Base-by-base conservation (phyloP, 1,140 invertebrate species). In the Armadillidium nasatum region DNA sequence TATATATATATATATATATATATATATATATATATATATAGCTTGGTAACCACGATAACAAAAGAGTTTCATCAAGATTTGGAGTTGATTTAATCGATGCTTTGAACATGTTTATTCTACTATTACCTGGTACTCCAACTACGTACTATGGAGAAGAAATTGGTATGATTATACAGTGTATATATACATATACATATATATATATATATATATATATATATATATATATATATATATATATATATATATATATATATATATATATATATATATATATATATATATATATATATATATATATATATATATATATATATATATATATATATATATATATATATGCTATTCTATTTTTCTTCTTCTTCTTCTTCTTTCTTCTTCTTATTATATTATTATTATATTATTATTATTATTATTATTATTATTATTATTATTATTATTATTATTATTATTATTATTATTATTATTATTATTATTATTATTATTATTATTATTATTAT, bases 71-170 rank as follows among this genome's bases (percentile, higher is more conserved):
- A 0, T 84, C 85, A 6, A 84, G 90, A 44, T 87, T 91, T 78
- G 88, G 88, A 10, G 78, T 81, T 0, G 85, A 88, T 44, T 83
- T 89, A 69, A 87, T 89, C 0, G 90, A 92, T 82, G 86, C 86
- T 0, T 83, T 91, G n/a, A 89, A 90, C 79, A 89, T 91, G 84
- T 84, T 94, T 43, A 86, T 88, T 2, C 83, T 91, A 50, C 80
- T 92, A 0, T 82, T 94, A 19, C 91, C 91, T 10, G 93, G 92
- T 0, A 88, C 91, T 11, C 86, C 89, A 0, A 87, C 93, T 0
- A 89, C 89, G 73, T 94, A 94, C 83, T 90, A 93, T 84, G 93
- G 92, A 7, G 93, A 94, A 83, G 93, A 94, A 84, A 76, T 76
- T 7, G 75, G 75, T 71, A n/a, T 23, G 71, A 74, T 50, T 50